Evolutionary conservation across 2,113 vertebrate genomes (phyloP).

Genomic region (Cepphus grylle): DNA sequence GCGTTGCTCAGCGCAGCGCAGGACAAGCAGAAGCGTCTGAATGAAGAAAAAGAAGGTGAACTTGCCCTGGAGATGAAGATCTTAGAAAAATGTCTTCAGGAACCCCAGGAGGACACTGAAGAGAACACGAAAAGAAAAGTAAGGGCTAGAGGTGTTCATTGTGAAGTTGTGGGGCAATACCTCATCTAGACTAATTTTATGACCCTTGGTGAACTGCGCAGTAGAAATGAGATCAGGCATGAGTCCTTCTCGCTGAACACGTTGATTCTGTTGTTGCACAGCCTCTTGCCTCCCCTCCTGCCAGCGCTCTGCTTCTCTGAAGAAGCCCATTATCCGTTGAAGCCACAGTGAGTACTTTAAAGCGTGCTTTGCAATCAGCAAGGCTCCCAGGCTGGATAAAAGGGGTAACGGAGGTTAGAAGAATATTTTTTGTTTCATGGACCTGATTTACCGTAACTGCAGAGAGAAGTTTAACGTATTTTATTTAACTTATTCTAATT

Average conservation of each 20-base stretch:
- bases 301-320: not conserved
- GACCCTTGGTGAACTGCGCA: not conserved
- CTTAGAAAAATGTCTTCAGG: conserved; percentile 67
- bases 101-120: conserved; percentile 62
- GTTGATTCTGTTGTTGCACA: not conserved
- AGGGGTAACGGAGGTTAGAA: not conserved
- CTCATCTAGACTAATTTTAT: not conserved
- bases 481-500: not conserved
- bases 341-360: not conserved
- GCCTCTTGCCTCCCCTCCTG: not conserved
- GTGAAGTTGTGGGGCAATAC: not conserved
- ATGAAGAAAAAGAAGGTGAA: conserved; percentile 75
- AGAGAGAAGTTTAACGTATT: not conserved
- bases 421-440: not conserved
- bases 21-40: conserved; percentile 74
- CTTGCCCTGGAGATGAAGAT: conserved; percentile 78
- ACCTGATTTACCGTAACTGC: not conserved
- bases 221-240: not conserved
- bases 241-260: not conserved
- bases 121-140: conserved; percentile 79
- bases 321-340: not conserved
- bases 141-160: not conserved
- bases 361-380: not conserved
- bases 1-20: conserved; percentile 67
- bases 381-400: not conserved